Conservation (phyloP, 1,140 invertebrate species). For the Hestina assimilis region DNA sequence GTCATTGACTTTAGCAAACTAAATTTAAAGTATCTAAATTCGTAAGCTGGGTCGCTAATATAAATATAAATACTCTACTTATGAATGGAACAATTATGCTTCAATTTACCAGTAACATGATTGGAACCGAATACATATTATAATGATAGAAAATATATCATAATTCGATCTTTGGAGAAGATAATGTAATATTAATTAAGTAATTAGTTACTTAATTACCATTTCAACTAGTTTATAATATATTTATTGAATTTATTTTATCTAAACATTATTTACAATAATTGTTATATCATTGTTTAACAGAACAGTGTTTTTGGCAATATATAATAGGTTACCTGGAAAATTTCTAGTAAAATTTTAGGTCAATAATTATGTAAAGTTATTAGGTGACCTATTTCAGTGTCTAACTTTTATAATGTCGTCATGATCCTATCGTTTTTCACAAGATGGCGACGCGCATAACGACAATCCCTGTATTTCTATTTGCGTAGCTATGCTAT, state of each 20-base stretch:
- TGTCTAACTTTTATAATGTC: constrained; percentile 69
- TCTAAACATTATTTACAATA: too few relatives aligned
- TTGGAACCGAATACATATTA: too few relatives aligned
- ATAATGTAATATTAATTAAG: too few relatives aligned
- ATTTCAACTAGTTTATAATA: too few relatives aligned
- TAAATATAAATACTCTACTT: constrained; percentile 19
- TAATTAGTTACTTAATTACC: too few relatives aligned
- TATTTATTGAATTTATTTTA: too few relatives aligned
- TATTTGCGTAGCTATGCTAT: constrained; percentile 71
- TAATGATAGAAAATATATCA: too few relatives aligned
- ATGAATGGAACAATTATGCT: constrained; percentile 22
- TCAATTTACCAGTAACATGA: too few relatives aligned
- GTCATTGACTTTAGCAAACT: constrained; percentile 38
- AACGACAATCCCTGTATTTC: constrained; percentile 76
- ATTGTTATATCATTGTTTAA: too few relatives aligned
- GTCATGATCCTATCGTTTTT: constrained; percentile 76
- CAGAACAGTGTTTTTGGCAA: too few relatives aligned
- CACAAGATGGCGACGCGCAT: constrained; percentile 76
- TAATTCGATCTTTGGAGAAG: too few relatives aligned
- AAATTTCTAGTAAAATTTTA: background rate
- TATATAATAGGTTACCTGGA: too few relatives aligned
- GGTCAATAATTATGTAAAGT: constrained; percentile 36
- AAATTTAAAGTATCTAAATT: constrained; percentile 35
- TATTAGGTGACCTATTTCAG: constrained; percentile 60
- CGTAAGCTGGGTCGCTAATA: constrained; percentile 7